Conservation (phyloP, 2,797 vertebrate genomes). For the Orientallactaga sibirica region DNA sequence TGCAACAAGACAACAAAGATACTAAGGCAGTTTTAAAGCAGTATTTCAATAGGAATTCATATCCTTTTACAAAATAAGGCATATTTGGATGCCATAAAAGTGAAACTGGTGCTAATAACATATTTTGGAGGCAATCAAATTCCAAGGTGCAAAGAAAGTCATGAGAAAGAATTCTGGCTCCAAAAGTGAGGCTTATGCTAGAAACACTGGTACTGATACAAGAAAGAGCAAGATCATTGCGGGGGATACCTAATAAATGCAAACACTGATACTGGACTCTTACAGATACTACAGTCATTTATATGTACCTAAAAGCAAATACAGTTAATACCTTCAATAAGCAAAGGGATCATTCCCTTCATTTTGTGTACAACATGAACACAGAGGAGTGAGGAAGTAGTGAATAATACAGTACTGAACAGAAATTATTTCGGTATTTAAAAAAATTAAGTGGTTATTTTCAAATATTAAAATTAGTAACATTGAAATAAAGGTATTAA, state of each 20-base stretch:
- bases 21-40: not conserved
- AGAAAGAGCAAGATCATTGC: not conserved
- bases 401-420: not conserved
- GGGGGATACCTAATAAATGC: not conserved
- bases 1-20: not conserved
- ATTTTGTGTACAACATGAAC: not conserved
- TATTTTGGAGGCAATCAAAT: not conserved
- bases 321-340: not conserved
- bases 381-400: not conserved
- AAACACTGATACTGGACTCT: not conserved
- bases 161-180: not conserved
- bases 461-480: not conserved
- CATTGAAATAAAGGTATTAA: constrained; percentile 3
- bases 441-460: not conserved
- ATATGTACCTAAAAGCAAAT: not conserved
- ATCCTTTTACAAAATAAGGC: not conserved
- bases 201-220: not conserved
- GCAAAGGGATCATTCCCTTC: not conserved
- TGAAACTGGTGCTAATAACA: not conserved
- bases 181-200: not conserved
- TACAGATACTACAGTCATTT: constrained; percentile 42
- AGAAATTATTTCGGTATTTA: not conserved
- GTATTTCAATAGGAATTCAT: not conserved
- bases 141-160: not conserved
- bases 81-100: not conserved